A percentile compares a stretch with the other conserved stretches of the same genome.
phyloP scores from a whole-genome alignment of 2,888 invertebrate species.

The Mythimna pallens region DNA sequence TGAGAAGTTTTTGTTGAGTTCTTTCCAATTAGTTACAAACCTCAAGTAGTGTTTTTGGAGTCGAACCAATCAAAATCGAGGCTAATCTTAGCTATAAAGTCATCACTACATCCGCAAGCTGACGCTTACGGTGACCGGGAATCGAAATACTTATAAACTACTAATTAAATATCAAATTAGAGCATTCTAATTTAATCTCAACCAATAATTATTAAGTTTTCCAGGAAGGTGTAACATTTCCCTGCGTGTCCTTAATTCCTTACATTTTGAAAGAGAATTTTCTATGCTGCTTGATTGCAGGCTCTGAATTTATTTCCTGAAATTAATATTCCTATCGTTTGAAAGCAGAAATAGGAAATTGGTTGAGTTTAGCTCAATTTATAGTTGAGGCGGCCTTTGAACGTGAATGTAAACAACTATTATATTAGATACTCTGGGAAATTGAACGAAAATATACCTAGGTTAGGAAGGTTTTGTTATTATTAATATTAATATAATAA shows the following conservation, averaged over 20 bases:
- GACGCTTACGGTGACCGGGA: no score
- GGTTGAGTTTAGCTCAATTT: not conserved
- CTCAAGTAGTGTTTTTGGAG: no score
- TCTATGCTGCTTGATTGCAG: slow-evolving; percentile 23
- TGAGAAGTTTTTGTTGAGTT: no score
- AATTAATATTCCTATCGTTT: slow-evolving; percentile 27
- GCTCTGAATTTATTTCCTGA: slow-evolving; percentile 12
- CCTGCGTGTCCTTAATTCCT: not conserved
- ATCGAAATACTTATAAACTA: not conserved
- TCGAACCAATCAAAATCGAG: no score
- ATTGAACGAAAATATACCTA: not conserved
- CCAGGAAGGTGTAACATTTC: not conserved
- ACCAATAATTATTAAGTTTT: not conserved
- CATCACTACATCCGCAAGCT: no score
- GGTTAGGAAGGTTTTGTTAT: not conserved
- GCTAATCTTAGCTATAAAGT: no score
- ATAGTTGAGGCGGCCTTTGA: slow-evolving; percentile 8
- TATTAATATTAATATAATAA: not conserved
- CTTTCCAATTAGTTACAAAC: no score
- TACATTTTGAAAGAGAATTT: not conserved
- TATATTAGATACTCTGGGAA: not conserved
- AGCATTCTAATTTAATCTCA: not conserved
- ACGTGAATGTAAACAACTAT: not conserved
- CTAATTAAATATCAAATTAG: not conserved
- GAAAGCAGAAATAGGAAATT: slow-evolving; percentile 12